A percentile compares a stretch with the other conserved stretches of the same genome.
These are phyloP conservation scores for Odontocerum albicorne DNA, from an alignment of 2,888 invertebrate species.

Conservation along the genomic window DNA sequence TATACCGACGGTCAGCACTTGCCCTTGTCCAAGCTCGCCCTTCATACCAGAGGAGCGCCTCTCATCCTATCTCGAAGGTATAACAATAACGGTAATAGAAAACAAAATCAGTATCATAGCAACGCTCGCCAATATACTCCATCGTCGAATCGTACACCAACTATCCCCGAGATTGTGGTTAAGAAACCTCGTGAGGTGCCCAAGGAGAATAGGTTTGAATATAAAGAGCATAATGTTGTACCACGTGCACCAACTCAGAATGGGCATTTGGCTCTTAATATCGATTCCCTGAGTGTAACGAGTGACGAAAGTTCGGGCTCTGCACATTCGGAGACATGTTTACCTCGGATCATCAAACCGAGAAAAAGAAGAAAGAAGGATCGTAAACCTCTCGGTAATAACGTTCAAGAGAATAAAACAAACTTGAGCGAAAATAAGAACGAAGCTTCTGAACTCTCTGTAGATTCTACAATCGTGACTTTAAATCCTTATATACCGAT, in stretches of 20 bases:
- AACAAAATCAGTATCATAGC: constrained; percentile 17
- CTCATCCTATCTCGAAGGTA: constrained; percentile 72
- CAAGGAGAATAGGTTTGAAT: constrained; percentile 46
- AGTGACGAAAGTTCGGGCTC: constrained; percentile 77
- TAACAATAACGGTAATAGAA: constrained; percentile 42
- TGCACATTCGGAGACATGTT: constrained; percentile 68
- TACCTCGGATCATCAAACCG: constrained; percentile 87
- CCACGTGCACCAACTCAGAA: constrained; percentile 40
- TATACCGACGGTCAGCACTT: constrained; percentile 44
- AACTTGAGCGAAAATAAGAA: constrained; percentile 19
- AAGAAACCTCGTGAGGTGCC: constrained; percentile 47
- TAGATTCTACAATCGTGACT: constrained; percentile 37
- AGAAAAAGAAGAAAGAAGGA: constrained; percentile 89
- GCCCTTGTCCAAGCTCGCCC: constrained; percentile 73
- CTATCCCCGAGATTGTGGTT: constrained; percentile 44
- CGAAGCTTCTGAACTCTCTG: constrained; percentile 25
- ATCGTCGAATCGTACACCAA: constrained; percentile 39
- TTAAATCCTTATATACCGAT: constrained; percentile 41
- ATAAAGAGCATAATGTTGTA: constrained; percentile 38
- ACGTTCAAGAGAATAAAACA: constrained; percentile 26
- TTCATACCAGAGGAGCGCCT: constrained; percentile 85
- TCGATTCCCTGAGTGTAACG: constrained; percentile 71
- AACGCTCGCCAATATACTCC: constrained; percentile 26
- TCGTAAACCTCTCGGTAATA: constrained; percentile 68
- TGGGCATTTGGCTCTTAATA: constrained; percentile 54